Evolutionary conservation across 1,140 invertebrate species (phyloP).

Genomic region (Bombyx mori): DNA sequence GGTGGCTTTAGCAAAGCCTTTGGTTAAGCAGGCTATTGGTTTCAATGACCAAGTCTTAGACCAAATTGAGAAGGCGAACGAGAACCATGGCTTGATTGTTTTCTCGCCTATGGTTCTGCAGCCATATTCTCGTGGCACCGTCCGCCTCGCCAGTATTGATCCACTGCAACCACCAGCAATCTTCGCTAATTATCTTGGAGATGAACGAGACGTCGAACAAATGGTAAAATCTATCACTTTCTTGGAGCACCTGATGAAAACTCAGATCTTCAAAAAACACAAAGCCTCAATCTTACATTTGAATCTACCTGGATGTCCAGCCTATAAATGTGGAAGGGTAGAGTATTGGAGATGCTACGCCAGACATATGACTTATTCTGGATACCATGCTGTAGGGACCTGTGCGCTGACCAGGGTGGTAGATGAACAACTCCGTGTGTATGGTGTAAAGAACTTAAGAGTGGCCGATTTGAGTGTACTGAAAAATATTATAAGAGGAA

Average conservation of each 20-base stretch:
- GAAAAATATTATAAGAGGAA: constrained; percentile 50
- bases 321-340: not conserved
- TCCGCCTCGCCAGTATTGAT: constrained; percentile 76
- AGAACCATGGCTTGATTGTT: constrained; percentile 42
- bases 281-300: constrained; percentile 26
- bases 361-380: constrained; percentile 55
- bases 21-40: constrained; percentile 30
- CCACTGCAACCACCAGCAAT: constrained; percentile 83
- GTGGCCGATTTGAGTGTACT: constrained; percentile 61
- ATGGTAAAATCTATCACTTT: constrained; percentile 72
- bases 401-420: constrained; percentile 31
- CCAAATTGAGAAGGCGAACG: constrained; percentile 34
- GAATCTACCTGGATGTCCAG: constrained; percentile 22
- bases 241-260: constrained; percentile 70
- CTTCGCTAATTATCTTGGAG: constrained; percentile 81
- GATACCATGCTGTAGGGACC: constrained; percentile 64
- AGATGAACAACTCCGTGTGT: constrained; percentile 44
- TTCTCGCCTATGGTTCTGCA: constrained; percentile 73
- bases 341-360: constrained; percentile 62
- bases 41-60: constrained; percentile 45
- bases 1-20: constrained; percentile 56
- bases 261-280: constrained; percentile 61
- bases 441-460: constrained; percentile 46
- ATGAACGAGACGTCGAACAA: constrained; percentile 74
- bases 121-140: constrained; percentile 78